Conservation (phyloP, 2,113 vertebrate genomes). For the Sigmodon hispidus region DNA sequence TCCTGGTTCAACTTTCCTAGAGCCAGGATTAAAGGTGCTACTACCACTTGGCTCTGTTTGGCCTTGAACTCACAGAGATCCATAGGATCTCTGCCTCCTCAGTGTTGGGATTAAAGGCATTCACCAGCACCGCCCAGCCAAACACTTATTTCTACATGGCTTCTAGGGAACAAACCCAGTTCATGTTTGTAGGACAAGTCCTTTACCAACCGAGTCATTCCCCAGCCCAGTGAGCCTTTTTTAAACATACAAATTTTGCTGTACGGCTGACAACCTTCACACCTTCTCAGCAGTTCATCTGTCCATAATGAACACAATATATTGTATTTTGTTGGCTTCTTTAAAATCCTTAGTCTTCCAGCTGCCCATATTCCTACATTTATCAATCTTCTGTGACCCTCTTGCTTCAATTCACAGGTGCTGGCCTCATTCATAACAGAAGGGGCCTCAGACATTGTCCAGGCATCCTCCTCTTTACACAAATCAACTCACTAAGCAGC, state of each 20-base stretch:
- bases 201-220: neutral
- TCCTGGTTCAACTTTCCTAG: too few species aligned
- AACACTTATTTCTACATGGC: neutral
- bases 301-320: neutral
- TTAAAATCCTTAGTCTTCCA: neutral
- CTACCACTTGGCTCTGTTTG: too few species aligned
- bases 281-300: neutral
- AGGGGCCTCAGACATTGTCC: neutral
- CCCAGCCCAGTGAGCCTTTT: neutral
- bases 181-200: neutral
- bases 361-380: neutral
- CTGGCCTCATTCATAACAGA: neutral
- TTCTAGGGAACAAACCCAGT: neutral
- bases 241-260: neutral
- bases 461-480: neutral
- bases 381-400: neutral
- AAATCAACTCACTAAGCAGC: neutral
- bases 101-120: too few species aligned
- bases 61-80: too few species aligned
- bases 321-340: neutral
- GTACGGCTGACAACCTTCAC: neutral
- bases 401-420: neutral
- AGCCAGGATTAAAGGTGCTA: too few species aligned
- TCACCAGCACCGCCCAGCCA: too few species aligned
- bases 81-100: too few species aligned